phyloP scores from a whole-genome alignment of 2,113 vertebrate genomes.

The Rhegmatorhina hoffmannsi region DNA sequence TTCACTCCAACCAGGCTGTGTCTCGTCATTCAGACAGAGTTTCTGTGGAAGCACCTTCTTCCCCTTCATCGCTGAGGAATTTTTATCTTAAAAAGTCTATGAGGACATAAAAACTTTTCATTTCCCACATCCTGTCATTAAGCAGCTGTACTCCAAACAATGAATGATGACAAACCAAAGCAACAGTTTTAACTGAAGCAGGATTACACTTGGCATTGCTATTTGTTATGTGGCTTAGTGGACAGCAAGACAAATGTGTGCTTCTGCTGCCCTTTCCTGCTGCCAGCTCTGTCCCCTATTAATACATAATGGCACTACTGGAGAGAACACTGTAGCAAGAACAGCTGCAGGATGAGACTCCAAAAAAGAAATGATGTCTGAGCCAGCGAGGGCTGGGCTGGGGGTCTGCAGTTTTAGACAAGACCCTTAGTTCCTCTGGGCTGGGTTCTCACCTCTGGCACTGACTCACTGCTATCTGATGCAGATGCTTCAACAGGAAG shows the following conservation, averaged over 20 bases:
- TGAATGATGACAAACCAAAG: slow-evolving; percentile 58
- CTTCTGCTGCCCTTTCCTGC: slow-evolving; percentile 1
- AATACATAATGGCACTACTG: neutral
- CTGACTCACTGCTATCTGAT: neutral
- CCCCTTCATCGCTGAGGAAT: slow-evolving; percentile 16
- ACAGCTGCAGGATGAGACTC: neutral
- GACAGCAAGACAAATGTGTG: slow-evolving; percentile 57
- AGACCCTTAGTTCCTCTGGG: neutral
- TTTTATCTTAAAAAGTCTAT: slow-evolving; percentile 38
- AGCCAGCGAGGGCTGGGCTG: neutral
- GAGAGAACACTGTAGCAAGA: neutral
- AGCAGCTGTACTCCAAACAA: slow-evolving; percentile 45
- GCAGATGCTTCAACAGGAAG: neutral
- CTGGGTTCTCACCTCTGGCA: neutral
- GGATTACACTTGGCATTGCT: slow-evolving; percentile 38
- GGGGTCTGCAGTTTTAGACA: neutral
- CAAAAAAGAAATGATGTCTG: neutral
- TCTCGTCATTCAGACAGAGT: neutral
- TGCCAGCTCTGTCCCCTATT: slow-evolving; percentile 16
- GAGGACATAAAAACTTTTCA: slow-evolving; percentile 25
- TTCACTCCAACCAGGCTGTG: neutral
- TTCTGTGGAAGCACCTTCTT: neutral
- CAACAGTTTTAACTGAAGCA: slow-evolving; percentile 48
- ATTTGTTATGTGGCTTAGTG: slow-evolving; percentile 46
- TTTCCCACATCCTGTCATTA: slow-evolving; percentile 61